Evolutionary conservation across 2,113 vertebrate genomes (phyloP).

Genomic region (Probosciger aterrimus): DNA sequence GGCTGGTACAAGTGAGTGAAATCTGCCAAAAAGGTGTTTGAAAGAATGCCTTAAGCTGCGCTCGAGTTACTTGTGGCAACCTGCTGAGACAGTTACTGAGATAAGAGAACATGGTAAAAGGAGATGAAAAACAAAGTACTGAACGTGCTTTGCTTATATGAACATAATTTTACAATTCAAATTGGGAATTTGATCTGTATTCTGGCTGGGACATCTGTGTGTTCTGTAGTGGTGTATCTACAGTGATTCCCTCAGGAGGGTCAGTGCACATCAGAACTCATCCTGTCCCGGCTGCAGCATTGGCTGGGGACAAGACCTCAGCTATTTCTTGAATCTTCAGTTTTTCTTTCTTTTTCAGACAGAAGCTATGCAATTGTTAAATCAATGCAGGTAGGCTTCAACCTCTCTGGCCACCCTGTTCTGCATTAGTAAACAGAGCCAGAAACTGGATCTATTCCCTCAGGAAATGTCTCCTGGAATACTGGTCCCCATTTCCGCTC

Average conservation of each 20-base stretch:
- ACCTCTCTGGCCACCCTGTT: neutral
- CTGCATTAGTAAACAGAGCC: neutral
- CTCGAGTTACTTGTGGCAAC: constrained; percentile 56
- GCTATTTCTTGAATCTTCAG: neutral
- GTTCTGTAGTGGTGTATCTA: neutral
- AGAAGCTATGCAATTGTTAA: neutral
- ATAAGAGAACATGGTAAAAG: constrained; percentile 45
- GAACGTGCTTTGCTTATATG: constrained; percentile 40
- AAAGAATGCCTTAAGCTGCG: constrained; percentile 62
- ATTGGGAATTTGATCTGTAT: constrained; percentile 7
- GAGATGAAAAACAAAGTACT: constrained; percentile 1
- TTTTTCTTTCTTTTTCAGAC: neutral
- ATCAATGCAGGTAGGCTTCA: neutral
- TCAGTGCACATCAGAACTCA: neutral
- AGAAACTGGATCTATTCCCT: neutral
- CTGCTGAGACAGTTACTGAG: constrained; percentile 27
- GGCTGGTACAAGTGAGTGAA: constrained; percentile 12
- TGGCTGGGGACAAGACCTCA: neutral
- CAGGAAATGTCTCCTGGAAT: neutral
- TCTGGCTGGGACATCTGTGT: neutral
- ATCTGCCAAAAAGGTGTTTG: constrained; percentile 17
- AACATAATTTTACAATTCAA: constrained; percentile 48
- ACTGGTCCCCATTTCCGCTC: neutral
- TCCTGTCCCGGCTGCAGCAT: neutral
- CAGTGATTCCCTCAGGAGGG: neutral